These are phyloP conservation scores for Ciconia maguari DNA, from an alignment of 2,113 vertebrate genomes.

Conservation along the genomic window DNA sequence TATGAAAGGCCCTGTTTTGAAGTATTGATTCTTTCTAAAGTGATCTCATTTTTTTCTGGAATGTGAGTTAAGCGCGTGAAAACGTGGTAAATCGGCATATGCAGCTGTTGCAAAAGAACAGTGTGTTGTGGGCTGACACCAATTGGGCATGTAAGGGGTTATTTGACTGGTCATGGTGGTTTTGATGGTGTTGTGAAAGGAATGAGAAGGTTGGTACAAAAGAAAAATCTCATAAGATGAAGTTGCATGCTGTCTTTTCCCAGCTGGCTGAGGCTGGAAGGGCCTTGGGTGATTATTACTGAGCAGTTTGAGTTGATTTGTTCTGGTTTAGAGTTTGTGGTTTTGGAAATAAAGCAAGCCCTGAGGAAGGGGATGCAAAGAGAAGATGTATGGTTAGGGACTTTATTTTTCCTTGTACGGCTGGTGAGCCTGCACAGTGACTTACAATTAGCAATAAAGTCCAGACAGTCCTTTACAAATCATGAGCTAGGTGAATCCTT, in stretches of 20 bases:
- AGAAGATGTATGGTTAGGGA: neutral
- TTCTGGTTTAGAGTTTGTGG: neutral
- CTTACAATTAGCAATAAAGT: slow-evolving; percentile 1
- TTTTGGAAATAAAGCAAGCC: slow-evolving; percentile 4
- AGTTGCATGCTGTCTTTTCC: neutral
- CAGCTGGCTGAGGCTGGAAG: neutral
- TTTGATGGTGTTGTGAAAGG: neutral
- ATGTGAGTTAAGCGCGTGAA: rapidly evolving
- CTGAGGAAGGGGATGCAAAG: neutral
- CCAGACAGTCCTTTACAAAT: slow-evolving; percentile 18
- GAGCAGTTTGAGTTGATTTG: slow-evolving; percentile 22
- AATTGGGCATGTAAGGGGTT: neutral
- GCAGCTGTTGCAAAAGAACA: neutral
- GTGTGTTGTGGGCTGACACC: neutral
- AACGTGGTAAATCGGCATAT: rapidly evolving
- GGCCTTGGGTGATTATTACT: neutral
- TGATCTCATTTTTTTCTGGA: neutral
- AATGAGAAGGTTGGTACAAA: neutral
- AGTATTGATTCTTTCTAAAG: neutral
- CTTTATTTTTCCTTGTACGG: neutral
- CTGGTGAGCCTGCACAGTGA: neutral
- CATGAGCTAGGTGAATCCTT: neutral
- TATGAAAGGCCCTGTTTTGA: neutral
- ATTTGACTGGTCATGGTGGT: neutral
- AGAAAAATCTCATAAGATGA: neutral